Base-by-base conservation (phyloP, 1,140 invertebrate genomes). In the Rhagoletis pomonella region DNA sequence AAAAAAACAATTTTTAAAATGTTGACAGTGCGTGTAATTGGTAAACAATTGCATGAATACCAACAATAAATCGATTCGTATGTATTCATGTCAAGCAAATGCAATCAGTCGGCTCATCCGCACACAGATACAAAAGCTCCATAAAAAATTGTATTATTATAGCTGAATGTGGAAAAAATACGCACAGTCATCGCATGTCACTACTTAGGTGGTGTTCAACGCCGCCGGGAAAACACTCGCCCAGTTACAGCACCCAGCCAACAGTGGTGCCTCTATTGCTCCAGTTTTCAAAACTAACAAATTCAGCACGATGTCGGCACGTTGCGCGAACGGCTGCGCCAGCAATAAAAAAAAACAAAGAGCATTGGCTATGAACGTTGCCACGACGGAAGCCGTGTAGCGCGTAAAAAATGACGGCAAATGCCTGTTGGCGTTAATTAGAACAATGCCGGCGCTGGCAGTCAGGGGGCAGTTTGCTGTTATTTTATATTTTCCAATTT, bases 261-360 rank as follows among this genome's bases (percentile, higher is more conserved):
- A 67, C 29, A 39, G 73, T 6, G 47, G 6, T 4, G 1, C 69
- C n/a, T 29, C 29, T 29, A 47, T n/a, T 81, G 73, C 73, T 81
- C 73, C 73, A 81, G 19, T 81, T 81, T 81, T 81, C 47, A 81
- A 81, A 81, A 81, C 47, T 55, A 81, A 81, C 73, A 81, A 81
- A 81, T 55, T 42, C 73, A 50, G n/a, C 73, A 81, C 73, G 50
- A 81, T 81, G 73, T 55, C 73, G 19, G 55, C 73, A 17, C 44
- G 47, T 3, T 29, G 29, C 0, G 47, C 39, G 44, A 44, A 44
- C 73, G 44, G 47, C 73, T 19, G 73, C 12, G 47, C 14, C 73
- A 19, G 9, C 73, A 55, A 58, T 50, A 55, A 73, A 17, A 73
- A 29, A 44, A 44, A 42, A 73, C 67, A 73, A 73, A 73, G 44